Conservation (phyloP, 2,888 invertebrate genomes). For the Pseudanteris insignis region DNA sequence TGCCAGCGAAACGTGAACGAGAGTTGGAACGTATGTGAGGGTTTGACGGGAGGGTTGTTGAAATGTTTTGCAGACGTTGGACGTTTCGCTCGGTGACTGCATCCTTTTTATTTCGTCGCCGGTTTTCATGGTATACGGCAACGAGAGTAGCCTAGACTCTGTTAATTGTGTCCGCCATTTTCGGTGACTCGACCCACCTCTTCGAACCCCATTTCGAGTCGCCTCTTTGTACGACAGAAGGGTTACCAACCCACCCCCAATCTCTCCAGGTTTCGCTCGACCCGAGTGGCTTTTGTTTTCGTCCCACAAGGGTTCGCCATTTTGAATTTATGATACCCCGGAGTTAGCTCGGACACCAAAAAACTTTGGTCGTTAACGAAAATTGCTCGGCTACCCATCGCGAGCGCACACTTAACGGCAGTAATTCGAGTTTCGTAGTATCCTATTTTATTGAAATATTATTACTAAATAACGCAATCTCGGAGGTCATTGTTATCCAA, state of each 20-base stretch:
- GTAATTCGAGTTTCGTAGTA: constrained; percentile 17
- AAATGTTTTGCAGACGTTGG: constrained; percentile 43
- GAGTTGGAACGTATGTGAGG: constrained; percentile 39
- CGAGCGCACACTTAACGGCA: constrained; percentile 13
- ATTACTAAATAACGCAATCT: constrained; percentile 8
- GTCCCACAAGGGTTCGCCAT: constrained; percentile 63
- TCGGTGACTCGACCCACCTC: constrained; percentile 56
- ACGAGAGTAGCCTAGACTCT: constrained; percentile 57
- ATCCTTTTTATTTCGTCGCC: constrained; percentile 49
- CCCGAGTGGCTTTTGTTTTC: constrained; percentile 66
- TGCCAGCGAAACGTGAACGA: constrained; percentile 57
- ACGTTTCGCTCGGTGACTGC: constrained; percentile 40
- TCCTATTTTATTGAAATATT: constrained; percentile 26
- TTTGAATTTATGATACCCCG: constrained; percentile 66
- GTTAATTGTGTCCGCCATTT: constrained; percentile 67
- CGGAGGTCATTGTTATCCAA: no score
- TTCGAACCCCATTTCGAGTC: constrained; percentile 46
- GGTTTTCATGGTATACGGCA: constrained; percentile 49
- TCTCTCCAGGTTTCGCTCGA: constrained; percentile 52
- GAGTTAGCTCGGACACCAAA: constrained; percentile 62
- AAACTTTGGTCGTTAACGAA: constrained; percentile 63
- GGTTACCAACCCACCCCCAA: constrained; percentile 55
- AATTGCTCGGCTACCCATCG: constrained; percentile 46
- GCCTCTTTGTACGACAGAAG: constrained; percentile 57
- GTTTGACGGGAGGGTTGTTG: constrained; percentile 36